phyloP scores from a whole-genome alignment of 2,888 invertebrate genomes.

The Drosophila flavopinicola region DNA sequence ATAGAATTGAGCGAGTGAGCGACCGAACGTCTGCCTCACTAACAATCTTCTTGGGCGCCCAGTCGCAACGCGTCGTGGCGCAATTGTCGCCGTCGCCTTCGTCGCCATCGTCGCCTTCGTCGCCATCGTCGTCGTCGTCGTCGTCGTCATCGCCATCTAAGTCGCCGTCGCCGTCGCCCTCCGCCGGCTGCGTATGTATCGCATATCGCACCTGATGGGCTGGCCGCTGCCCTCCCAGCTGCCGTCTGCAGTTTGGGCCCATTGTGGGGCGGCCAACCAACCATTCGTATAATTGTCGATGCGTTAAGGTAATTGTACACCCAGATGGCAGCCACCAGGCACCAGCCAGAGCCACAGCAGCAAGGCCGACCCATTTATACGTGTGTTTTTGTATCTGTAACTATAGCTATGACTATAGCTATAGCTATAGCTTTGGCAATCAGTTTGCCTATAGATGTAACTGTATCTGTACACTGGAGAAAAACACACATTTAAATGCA shows the following conservation, averaged over 20 bases:
- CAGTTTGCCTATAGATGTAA: constrained; percentile 1
- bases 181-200: constrained; percentile 75
- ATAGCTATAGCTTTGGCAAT: no score
- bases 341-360: constrained; percentile 33
- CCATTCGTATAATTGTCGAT: constrained; percentile 85
- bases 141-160: no score
- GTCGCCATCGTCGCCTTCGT: not conserved
- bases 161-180: not conserved
- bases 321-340: constrained; percentile 46
- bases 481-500: not conserved
- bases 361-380: constrained; percentile 65
- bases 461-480: constrained; percentile 23
- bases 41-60: constrained; percentile 76
- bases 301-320: constrained; percentile 85
- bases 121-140: no score
- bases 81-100: constrained; percentile 65
- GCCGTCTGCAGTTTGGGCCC: constrained; percentile 18
- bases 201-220: constrained; percentile 81
- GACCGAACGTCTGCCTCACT: constrained; percentile 30
- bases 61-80: constrained; percentile 76
- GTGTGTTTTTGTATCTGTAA: constrained; percentile 13
- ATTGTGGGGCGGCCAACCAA: constrained; percentile 76
- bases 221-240: constrained; percentile 26
- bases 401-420: no score
- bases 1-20: constrained; percentile 20